Base-by-base conservation (phyloP, 2,113 vertebrate genomes). In the Tapirus terrestris region DNA sequence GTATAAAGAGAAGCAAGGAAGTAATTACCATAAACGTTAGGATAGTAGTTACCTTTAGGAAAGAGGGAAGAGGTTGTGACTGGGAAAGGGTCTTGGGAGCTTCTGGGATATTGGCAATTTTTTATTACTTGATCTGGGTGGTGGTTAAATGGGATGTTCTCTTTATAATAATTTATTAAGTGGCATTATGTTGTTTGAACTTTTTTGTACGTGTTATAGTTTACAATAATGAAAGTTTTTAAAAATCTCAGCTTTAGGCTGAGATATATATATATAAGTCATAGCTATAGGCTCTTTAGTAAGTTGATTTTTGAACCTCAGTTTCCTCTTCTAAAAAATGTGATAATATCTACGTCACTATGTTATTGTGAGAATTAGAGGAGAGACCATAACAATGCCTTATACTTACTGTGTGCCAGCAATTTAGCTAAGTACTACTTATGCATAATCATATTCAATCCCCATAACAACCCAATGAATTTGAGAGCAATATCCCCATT, bases 251-350 rank as follows among this genome's bases (percentile, higher is more conserved):
- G 61, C 53, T 75, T 29, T 75, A n/a, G n/a, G n/a, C n/a, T n/a
- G n/a, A n/a, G n/a, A n/a, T n/a, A n/a, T n/a, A n/a, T n/a, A n/a
- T n/a, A n/a, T n/a, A n/a, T n/a, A n/a, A n/a, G n/a, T n/a, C n/a
- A n/a, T 45, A 89, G 86, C 39, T n/a, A 10, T n/a, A 75, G 56
- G 70, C 20, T 89, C 53, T 45, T 89, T 45, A 45, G 36, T 31
- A 89, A 75, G 72, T 11, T 48, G 29, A 25, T 89, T 75, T 75
- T n/a, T 63, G n/a, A 73, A 43, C 36, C 23, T 75, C 8, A 53
- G 93, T 75, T 94, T 65, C 73, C 72, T n/a, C 25, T 72, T 82
- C 29, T 89, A 58, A 80, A 83, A 92, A 63, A 93, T 33, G 45
- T 53, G 48, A 25, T n/a, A 56, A 75, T 90, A 90, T 13, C n/a